phyloP scores from a whole-genome alignment of 1,140 invertebrate species.

The Psix sp. region DNA sequence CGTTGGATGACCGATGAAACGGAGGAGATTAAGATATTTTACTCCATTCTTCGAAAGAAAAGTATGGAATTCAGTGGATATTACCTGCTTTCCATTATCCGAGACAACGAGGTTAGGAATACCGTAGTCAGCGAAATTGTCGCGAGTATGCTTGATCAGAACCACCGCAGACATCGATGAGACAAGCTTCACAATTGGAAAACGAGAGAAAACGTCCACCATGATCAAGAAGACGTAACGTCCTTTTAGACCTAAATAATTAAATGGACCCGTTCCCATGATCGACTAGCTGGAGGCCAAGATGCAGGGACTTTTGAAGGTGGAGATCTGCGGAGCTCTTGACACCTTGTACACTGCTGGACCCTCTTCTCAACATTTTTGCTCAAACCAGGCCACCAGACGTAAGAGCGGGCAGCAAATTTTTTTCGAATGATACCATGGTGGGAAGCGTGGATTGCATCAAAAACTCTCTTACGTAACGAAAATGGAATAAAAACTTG shows the following conservation, averaged over 20 bases:
- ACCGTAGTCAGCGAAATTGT: slow-evolving; percentile 14
- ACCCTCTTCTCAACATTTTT: slow-evolving; percentile 65
- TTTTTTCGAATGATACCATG: slow-evolving; percentile 75
- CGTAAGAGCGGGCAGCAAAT: slow-evolving; percentile 65
- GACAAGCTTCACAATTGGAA: slow-evolving; percentile 18
- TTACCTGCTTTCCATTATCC: slow-evolving; percentile 10
- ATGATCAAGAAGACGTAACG: slow-evolving; percentile 10
- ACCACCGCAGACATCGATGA: slow-evolving; percentile 18
- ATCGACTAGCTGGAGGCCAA: not conserved
- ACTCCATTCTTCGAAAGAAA: slow-evolving; percentile 17
- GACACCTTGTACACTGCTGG: not conserved
- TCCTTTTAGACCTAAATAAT: slow-evolving; percentile 1
- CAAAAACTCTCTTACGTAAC: slow-evolving; percentile 58
- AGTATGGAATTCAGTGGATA: slow-evolving; percentile 4
- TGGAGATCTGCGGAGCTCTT: not conserved
- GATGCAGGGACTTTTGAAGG: not conserved
- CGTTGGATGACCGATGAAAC: slow-evolving; percentile 23
- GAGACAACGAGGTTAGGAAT: slow-evolving; percentile 11
- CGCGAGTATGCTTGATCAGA: slow-evolving; percentile 1
- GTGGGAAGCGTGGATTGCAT: slow-evolving; percentile 71
- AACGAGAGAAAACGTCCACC: slow-evolving; percentile 15
- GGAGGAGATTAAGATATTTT: slow-evolving; percentile 16
- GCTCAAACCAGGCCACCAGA: slow-evolving; percentile 76
- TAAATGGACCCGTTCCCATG: slow-evolving; percentile 6
- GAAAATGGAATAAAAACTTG: slow-evolving; percentile 68